Percentiles rank a stretch among this genome's conserved stretches.
Conservation (phyloP, 2,113 vertebrate genomes). For the Mixornis gularis region DNA sequence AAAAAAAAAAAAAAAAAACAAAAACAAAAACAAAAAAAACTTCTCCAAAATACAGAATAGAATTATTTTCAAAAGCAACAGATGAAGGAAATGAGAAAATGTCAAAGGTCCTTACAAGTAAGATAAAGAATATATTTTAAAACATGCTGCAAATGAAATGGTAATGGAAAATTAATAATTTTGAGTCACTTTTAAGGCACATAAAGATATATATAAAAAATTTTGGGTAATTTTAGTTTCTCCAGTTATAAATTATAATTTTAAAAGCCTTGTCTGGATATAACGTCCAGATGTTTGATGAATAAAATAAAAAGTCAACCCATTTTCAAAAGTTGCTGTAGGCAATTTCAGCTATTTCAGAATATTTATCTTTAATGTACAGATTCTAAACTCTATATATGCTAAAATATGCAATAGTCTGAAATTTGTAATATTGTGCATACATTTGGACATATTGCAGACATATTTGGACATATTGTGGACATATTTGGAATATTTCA, state of each 20-base stretch:
- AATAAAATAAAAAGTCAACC: not conserved
- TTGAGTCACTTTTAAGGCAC: not conserved
- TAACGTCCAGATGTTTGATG: constrained; percentile 18
- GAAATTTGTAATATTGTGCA: constrained; percentile 74
- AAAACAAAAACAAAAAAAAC: too few relatives aligned
- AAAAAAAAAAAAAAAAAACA: too few relatives aligned
- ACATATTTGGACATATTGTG: constrained; percentile 80
- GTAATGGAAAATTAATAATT: not conserved
- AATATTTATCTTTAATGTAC: constrained; percentile 47
- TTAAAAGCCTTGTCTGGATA: not conserved
- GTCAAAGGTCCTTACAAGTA: not conserved
- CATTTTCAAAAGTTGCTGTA: constrained; percentile 9
- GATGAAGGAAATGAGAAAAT: not conserved
- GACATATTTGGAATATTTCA: constrained; percentile 79
- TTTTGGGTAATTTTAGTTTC: not conserved
- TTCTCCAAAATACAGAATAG: not conserved
- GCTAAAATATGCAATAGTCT: constrained; percentile 70
- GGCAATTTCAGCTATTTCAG: constrained; percentile 19
- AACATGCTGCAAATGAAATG: not conserved
- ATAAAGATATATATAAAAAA: not conserved
- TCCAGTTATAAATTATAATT: not conserved
- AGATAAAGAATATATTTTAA: not conserved
- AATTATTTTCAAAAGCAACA: not conserved
- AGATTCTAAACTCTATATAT: constrained; percentile 57
- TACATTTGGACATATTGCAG: constrained; percentile 80